Percentiles rank a stretch among this genome's conserved stretches.
These are phyloP conservation scores for Patella pellucida DNA, from an alignment of 2,888 invertebrate genomes.

Conservation along the genomic window DNA sequence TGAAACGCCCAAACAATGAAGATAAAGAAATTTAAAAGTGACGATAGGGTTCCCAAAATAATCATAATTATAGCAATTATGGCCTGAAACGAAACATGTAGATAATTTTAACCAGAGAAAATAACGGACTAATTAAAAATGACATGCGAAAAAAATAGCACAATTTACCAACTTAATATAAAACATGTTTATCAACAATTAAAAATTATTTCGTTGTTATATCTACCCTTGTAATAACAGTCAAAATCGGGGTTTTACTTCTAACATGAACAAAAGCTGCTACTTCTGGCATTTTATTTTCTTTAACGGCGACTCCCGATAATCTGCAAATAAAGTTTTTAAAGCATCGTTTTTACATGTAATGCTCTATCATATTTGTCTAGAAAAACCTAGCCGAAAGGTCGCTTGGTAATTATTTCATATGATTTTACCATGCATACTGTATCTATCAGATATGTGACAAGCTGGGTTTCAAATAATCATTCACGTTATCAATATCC, in stretches of 20 bases:
- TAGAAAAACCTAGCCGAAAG: no score
- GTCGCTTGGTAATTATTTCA: no score
- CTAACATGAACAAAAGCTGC: conserved; percentile 45
- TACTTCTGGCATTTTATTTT: conserved; percentile 48
- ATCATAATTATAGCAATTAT: conserved; percentile 39
- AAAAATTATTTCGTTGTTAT: background rate
- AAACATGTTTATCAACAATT: background rate
- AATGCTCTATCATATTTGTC: no score
- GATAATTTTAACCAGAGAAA: background rate
- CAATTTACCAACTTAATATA: background rate
- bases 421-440: no score
- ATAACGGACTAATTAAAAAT: no score
- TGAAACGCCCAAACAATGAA: conserved; percentile 52
- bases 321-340: conserved; percentile 27
- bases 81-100: conserved; percentile 23
- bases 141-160: no score
- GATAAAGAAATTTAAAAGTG: conserved; percentile 44
- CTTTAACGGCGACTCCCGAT: conserved; percentile 47
- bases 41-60: conserved; percentile 30
- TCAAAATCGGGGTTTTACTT: conserved; percentile 45
- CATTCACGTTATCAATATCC: no score
- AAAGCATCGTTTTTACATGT: no score
- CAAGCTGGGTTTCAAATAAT: no score
- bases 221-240: conserved; percentile 41
- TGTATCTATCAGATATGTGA: no score